These are phyloP conservation scores for Globodera ellingtonae DNA, from an alignment of 1,140 invertebrate species.

Conservation along the genomic window DNA sequence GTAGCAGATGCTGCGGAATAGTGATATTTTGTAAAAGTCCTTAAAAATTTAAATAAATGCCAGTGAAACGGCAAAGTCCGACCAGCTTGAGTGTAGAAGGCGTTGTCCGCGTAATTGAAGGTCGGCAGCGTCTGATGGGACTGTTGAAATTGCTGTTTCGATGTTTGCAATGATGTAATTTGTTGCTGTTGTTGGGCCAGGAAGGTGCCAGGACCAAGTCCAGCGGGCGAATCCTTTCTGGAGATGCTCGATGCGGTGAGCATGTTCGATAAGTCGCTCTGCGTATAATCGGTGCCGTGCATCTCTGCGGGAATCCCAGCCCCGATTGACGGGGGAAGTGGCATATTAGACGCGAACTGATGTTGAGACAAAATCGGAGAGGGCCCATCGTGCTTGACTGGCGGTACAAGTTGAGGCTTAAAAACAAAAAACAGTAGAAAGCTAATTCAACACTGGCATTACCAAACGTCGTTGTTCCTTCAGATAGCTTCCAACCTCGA, in stretches of 20 bases:
- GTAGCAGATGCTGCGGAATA: slow-evolving; percentile 45
- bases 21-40: slow-evolving; percentile 35
- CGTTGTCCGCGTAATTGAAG: slow-evolving; percentile 23
- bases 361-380: slow-evolving; percentile 29
- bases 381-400: slow-evolving; percentile 33
- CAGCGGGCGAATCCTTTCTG: background rate
- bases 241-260: background rate
- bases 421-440: background rate
- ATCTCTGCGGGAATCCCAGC: background rate
- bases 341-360: background rate
- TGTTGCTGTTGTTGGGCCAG: background rate
- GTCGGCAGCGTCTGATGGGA: background rate
- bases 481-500: slow-evolving; percentile 53
- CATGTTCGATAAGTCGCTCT: background rate
- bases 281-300: background rate
- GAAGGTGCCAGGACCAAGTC: background rate
- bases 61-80: background rate
- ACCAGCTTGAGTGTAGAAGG: slow-evolving; percentile 18
- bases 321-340: background rate
- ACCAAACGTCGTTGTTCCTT: slow-evolving; percentile 63
- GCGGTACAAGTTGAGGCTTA: slow-evolving; percentile 35
- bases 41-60: slow-evolving; percentile 12
- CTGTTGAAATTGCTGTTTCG: slow-evolving; percentile 7
- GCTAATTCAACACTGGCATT: background rate
- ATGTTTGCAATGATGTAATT: background rate